Conservation (phyloP, 1,140 invertebrate species). For the Bombus balteatus region DNA sequence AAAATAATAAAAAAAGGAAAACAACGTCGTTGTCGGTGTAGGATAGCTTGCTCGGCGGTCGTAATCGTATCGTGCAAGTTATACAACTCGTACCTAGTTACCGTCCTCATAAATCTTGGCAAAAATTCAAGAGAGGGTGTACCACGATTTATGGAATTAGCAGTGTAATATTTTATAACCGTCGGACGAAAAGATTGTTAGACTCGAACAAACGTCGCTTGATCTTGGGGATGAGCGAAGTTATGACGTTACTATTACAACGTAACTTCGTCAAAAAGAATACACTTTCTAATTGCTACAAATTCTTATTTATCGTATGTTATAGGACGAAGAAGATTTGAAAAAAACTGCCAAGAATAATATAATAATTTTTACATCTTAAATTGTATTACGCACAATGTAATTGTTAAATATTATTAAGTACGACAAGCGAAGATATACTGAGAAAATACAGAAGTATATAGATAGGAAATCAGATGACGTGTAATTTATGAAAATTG, state of each 20-base stretch:
- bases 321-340: too few species aligned
- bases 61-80: slow-evolving; percentile 29
- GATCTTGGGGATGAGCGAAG: neutral
- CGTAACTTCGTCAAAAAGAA: neutral
- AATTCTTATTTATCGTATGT: too few species aligned
- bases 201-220: too few species aligned
- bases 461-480: too few species aligned
- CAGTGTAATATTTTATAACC: slow-evolving; percentile 10
- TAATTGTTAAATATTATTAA: too few species aligned
- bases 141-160: slow-evolving; percentile 35
- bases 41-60: neutral
- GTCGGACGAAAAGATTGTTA: slow-evolving; percentile 2
- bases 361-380: too few species aligned
- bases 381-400: too few species aligned
- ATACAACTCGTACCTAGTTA: slow-evolving; percentile 34
- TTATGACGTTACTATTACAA: neutral
- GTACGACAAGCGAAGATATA: too few species aligned
- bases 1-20: neutral
- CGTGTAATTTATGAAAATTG: too few species aligned
- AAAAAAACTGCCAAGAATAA: too few species aligned
- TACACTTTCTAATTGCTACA: neutral
- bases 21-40: neutral
- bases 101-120: slow-evolving; percentile 35
- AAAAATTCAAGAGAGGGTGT: slow-evolving; percentile 28
- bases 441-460: too few species aligned